A percentile compares a stretch with the other conserved stretches of the same genome.
Evolutionary conservation across 2,888 invertebrate species (phyloP).

Genomic region (Rhagonycha fulva): DNA sequence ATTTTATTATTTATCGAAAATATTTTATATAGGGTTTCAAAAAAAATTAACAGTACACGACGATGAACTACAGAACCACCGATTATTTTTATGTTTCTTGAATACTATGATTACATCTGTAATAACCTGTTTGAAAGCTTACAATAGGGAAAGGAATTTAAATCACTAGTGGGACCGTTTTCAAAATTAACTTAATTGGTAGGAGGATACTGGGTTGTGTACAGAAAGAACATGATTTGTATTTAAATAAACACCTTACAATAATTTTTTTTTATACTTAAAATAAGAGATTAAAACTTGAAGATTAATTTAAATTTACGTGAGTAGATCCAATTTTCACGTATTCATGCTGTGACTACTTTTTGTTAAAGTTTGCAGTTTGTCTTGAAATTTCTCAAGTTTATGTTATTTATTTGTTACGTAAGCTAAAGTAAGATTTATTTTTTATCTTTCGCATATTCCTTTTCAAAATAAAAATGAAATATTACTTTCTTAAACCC

Average conservation of each 20-base stretch:
- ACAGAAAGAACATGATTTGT: constrained; percentile 20
- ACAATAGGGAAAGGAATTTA: constrained; percentile 55
- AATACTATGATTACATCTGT: constrained; percentile 51
- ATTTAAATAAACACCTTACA: constrained; percentile 15
- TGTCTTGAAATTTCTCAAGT: not conserved
- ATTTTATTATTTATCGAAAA: not conserved
- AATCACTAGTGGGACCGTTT: constrained; percentile 52
- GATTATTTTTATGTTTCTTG: constrained; percentile 41
- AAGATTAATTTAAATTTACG: not conserved
- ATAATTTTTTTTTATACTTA: not conserved
- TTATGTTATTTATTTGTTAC: not conserved
- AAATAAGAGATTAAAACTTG: not conserved
- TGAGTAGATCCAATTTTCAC: not conserved
- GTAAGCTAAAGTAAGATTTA: not conserved
- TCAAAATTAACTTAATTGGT: constrained; percentile 53
- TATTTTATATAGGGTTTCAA: not conserved
- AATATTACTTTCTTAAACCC: not conserved
- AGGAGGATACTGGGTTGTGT: constrained; percentile 41
- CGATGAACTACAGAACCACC: constrained; percentile 22
- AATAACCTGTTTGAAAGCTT: constrained; percentile 50
- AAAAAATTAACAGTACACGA: not conserved
- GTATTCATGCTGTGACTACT: not conserved
- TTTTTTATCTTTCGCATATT: not conserved
- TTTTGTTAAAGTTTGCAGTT: not conserved
- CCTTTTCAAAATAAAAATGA: not conserved